Conservation (phyloP, 2,797 vertebrate species). For the Ctenosaura bakeri region DNA sequence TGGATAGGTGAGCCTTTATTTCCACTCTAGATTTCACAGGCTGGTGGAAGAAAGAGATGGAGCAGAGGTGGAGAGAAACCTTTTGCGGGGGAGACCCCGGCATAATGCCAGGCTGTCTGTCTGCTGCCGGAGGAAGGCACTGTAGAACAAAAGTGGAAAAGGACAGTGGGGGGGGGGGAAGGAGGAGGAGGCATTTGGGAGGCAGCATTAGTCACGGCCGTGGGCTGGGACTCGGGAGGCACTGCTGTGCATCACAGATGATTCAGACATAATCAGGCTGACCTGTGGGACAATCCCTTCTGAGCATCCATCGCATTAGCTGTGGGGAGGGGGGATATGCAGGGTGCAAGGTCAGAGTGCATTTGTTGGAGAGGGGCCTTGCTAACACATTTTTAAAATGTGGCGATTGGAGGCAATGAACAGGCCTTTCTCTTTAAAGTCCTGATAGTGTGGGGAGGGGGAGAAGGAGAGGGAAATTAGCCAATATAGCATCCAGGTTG, state of each 20-base stretch:
- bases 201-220: slow-evolving; percentile 18
- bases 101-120: neutral
- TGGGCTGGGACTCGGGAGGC: neutral
- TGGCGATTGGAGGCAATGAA: neutral
- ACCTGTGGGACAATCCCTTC: neutral
- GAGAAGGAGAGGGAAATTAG: neutral
- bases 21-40: neutral
- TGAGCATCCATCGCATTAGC: neutral
- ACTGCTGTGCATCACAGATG: slow-evolving; percentile 4
- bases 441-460: neutral
- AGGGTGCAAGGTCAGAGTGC: neutral
- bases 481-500: neutral
- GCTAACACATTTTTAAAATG: slow-evolving; percentile 1
- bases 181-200: neutral
- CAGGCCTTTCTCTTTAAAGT: neutral
- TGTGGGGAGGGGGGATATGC: neutral
- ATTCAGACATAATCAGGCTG: slow-evolving; percentile 14
- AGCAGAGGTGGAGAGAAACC: slow-evolving; percentile 18
- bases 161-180: too few species aligned
- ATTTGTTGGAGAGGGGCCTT: neutral
- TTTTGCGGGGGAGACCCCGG: slow-evolving; percentile 21
- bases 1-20: neutral
- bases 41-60: neutral
- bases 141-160: neutral
- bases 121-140: slow-evolving; percentile 18